A percentile compares a stretch with the other conserved stretches of the same genome.
Conservation (phyloP, 30 jellyfish, hydroid and myxozoan species). For the Morbakka virulenta region DNA sequence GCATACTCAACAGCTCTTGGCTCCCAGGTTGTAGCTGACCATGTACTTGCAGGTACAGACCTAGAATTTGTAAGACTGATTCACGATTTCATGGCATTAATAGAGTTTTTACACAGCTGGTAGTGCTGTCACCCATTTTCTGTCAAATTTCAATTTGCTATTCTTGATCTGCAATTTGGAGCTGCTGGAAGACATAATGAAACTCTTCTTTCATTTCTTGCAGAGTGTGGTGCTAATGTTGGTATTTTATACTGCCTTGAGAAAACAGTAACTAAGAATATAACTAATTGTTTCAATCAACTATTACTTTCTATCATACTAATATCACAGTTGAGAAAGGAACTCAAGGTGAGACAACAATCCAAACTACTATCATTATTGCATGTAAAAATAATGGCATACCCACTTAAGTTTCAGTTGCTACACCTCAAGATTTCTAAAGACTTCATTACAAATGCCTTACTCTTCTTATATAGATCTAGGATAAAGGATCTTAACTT, state of each 20-base stretch:
- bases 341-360: conserved; percentile 15
- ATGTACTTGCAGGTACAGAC: too few relatives aligned
- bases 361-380: conserved; percentile 27
- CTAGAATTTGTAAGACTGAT: too few relatives aligned
- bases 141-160: conserved; percentile 20
- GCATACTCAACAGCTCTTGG: too few relatives aligned
- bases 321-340: conserved; percentile 48
- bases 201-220: conserved; percentile 22
- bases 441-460: conserved; percentile 28
- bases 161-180: conserved; percentile 19
- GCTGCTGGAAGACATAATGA: conserved; percentile 48
- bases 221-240: conserved; percentile 40
- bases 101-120: too few relatives aligned
- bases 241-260: conserved; percentile 37
- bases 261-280: too few relatives aligned
- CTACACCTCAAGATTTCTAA: background rate
- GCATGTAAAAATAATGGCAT: conserved; percentile 34
- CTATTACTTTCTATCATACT: conserved; percentile 31
- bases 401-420: conserved; percentile 45
- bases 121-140: too few relatives aligned
- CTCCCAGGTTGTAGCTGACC: too few relatives aligned
- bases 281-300: background rate
- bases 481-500: conserved; percentile 39
- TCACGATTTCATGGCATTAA: too few relatives aligned
- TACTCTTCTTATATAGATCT: conserved; percentile 6